Conservation (phyloP, 2,113 vertebrate species). For the Piaya cayana region DNA sequence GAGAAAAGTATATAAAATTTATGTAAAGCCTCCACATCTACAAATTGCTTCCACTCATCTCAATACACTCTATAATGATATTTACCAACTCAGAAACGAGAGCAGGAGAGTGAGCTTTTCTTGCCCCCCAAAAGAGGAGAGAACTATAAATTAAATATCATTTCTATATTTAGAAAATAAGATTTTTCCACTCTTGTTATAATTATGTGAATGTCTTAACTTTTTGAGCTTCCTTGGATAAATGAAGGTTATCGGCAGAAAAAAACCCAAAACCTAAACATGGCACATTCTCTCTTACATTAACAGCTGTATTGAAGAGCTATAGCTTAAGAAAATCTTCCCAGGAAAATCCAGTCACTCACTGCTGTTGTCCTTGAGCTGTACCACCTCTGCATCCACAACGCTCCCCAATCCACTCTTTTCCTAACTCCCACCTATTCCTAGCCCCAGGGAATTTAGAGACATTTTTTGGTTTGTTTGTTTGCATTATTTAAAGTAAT, state of each 20-base stretch:
- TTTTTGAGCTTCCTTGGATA: constrained; percentile 7
- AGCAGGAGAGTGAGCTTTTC: neutral
- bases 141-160: constrained; percentile 28
- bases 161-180: constrained; percentile 33
- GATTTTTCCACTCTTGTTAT: neutral
- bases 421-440: neutral
- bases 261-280: neutral
- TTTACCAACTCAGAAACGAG: neutral
- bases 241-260: neutral
- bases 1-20: neutral
- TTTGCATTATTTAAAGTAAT: neutral
- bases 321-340: neutral
- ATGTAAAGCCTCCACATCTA: neutral
- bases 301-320: neutral
- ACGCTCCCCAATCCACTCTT: neutral
- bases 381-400: neutral
- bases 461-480: neutral
- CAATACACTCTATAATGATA: neutral
- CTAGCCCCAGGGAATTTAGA: neutral
- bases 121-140: neutral
- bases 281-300: neutral
- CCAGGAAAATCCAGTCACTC: neutral
- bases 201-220: neutral
- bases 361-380: neutral
- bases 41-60: neutral